These are phyloP conservation scores for Brachystomella parvula DNA, from an alignment of 1,140 invertebrate genomes.

Conservation along the genomic window DNA sequence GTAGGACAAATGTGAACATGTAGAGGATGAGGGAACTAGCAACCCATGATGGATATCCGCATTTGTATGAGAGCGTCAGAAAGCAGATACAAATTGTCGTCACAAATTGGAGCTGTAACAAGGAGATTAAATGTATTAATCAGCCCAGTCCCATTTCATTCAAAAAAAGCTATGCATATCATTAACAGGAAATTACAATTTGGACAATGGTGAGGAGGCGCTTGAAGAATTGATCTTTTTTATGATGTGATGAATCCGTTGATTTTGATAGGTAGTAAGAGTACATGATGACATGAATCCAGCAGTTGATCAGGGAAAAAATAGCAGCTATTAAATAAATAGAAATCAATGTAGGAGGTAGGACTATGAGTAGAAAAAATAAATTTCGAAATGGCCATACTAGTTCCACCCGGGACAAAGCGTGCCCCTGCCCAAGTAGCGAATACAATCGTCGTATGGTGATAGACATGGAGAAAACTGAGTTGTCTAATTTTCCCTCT, in stretches of 20 bases:
- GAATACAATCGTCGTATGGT: conserved; percentile 84
- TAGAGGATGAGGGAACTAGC: conserved; percentile 83
- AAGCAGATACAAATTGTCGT: conserved; percentile 71
- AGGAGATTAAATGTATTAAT: conserved; percentile 29
- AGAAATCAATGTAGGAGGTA: background rate
- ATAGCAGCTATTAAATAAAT: conserved; percentile 60
- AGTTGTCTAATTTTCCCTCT: conserved; percentile 79
- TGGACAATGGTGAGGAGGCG: conserved; percentile 83
- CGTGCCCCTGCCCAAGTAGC: conserved; percentile 95
- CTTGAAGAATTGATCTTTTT: conserved; percentile 82
- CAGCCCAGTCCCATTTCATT: too few relatives aligned
- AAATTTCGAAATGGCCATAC: conserved; percentile 50
- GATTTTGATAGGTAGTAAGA: conserved; percentile 80
- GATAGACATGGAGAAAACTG: conserved; percentile 83
- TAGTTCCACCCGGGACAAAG: conserved; percentile 90
- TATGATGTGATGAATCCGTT: conserved; percentile 54
- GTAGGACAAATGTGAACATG: conserved; percentile 79
- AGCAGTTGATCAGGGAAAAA: conserved; percentile 81
- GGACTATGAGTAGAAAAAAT: background rate
- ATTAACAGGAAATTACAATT: conserved; percentile 43
- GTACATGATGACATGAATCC: conserved; percentile 89
- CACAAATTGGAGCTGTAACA: conserved; percentile 74
- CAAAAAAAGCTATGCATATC: conserved; percentile 9
- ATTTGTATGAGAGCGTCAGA: conserved; percentile 71
- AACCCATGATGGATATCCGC: conserved; percentile 89